phyloP scores from a whole-genome alignment of 2,888 invertebrate species.

The Ypsolopha sequella region DNA sequence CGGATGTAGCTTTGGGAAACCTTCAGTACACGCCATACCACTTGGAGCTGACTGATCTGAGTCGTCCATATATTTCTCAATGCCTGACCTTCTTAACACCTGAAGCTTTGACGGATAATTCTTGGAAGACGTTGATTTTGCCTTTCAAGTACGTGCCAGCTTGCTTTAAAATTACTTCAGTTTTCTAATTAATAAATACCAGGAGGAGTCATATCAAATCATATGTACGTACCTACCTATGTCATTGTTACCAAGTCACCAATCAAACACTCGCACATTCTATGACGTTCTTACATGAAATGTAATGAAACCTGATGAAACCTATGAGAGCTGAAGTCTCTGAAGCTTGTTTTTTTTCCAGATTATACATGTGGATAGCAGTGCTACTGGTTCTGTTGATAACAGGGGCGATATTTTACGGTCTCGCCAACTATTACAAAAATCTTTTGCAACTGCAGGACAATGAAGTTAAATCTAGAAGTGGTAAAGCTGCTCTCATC shows the following conservation, averaged over 20 bases:
- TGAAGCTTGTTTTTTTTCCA: conserved; percentile 30
- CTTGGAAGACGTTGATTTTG: conserved; percentile 85
- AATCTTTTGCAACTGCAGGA: conserved; percentile 32
- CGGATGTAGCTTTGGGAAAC: conserved; percentile 83
- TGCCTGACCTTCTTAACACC: conserved; percentile 89
- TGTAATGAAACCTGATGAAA: no score
- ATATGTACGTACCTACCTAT: no score
- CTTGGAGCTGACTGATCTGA: conserved; percentile 78
- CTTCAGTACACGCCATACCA: conserved; percentile 80
- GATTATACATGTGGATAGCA: conserved; percentile 80
- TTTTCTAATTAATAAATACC: no score
- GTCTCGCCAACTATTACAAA: conserved; percentile 72
- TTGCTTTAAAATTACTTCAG: neutral
- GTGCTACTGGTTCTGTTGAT: conserved; percentile 76
- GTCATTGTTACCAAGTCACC: no score
- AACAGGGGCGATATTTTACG: conserved; percentile 75
- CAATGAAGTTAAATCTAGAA: conserved; percentile 1
- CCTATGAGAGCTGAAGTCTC: no score
- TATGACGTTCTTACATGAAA: no score
- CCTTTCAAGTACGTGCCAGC: conserved; percentile 76
- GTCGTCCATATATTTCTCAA: conserved; percentile 83
- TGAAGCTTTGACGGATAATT: conserved; percentile 83
- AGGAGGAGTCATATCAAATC: no score
- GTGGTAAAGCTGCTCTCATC: neutral
- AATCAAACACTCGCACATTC: no score